Evolutionary conservation across 1,140 invertebrate genomes (phyloP).

Genomic region (Acyrthosiphon pisum): DNA sequence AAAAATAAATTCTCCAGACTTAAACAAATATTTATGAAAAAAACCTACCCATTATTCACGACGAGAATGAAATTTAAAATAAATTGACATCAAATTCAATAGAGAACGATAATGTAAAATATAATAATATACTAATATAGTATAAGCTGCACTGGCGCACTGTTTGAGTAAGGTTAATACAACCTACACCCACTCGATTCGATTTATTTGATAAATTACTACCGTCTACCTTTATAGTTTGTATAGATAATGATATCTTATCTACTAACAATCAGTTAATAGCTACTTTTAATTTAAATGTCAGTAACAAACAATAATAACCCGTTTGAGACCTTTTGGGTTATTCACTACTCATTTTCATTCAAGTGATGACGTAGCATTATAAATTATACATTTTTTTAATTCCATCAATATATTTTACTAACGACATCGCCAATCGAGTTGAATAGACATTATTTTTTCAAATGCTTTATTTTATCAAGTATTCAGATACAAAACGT

Average conservation of each 20-base stretch:
- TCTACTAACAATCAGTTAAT: background rate
- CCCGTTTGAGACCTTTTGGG: background rate
- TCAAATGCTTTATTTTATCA: background rate
- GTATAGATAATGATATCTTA: background rate
- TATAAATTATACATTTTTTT: background rate
- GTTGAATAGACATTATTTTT: background rate
- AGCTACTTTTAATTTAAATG: constrained; percentile 11
- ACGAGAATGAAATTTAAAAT: background rate
- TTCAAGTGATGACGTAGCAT: background rate
- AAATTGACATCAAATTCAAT: background rate
- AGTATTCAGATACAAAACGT: background rate
- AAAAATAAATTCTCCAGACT: background rate
- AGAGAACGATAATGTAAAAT: background rate
- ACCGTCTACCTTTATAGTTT: background rate
- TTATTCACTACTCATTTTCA: background rate
- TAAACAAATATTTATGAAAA: background rate
- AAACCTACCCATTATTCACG: background rate
- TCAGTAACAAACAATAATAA: constrained; percentile 21
- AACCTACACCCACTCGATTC: background rate
- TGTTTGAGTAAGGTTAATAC: background rate
- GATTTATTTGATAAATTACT: background rate
- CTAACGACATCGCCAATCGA: background rate
- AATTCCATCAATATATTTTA: background rate
- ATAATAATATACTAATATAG: background rate
- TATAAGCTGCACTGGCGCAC: background rate